Evolutionary conservation across 2,797 vertebrate species (phyloP), one percentile per base, ranked within the genome.

Genomic region (Harpagifer antarcticus): DNA sequence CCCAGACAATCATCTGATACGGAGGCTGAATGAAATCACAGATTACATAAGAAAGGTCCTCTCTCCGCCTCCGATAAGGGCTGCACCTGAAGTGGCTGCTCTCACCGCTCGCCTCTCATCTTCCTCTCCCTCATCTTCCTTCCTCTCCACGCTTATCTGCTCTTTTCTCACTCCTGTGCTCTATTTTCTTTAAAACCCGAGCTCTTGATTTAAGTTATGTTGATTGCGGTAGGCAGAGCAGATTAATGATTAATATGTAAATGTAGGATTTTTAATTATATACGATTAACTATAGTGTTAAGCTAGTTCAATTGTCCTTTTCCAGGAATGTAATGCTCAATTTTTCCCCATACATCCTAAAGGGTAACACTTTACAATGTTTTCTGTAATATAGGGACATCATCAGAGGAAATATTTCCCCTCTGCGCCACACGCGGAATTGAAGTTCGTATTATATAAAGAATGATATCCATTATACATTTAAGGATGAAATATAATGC

Each of bases 21-120:
- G 83, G 86, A 83, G 79, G 89, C 88, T 93, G 93, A 94, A 95
- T 95, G 93, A 95, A 95, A 94, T 95, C 93, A 92, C 93, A 95
- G 95, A 95, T 96, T 96, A 95, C 94, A 94, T 94, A 94, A 94
- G 94, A 95, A 95, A 94, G 94, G 94, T 94, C 94, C 87, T 88
- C 89, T 85, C 86, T 87, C 88, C 76, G 79, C 82, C 61, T 72
- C 76, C 67, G 93, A 95, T 95, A 95, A 95, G 88, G 81, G 89
- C 87, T 90, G 87, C 89, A 95, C 94, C 92, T 95, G 93, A 92
- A 94, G 92, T 91, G 89, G 69, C 88, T 93, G 90, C 87, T 89
- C 90, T 92, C 83, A 31, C 78, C 50, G 73, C 83, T 74, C 81
- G 57, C 61, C 76, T 81, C 88, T 91, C 86, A 88, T 90, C 86